phyloP scores from a whole-genome alignment of 2,888 invertebrate genomes.

The Euplexia lucipara region DNA sequence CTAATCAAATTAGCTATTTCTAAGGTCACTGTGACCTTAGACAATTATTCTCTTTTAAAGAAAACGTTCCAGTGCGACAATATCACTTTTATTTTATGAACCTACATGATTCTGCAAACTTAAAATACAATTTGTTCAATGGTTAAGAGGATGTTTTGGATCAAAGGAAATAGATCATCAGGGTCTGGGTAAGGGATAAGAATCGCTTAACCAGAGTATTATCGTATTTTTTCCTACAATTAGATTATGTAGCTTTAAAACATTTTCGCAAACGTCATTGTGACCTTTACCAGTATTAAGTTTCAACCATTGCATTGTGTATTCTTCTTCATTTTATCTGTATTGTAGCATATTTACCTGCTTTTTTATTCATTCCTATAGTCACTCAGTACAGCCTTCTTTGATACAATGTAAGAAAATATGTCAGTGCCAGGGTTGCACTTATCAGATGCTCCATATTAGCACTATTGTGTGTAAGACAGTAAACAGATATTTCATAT shows the following conservation, averaged over 20 bases:
- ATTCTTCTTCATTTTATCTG: too few species aligned
- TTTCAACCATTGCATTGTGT: neutral
- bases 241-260: constrained; percentile 12
- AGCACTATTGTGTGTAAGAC: constrained; percentile 36
- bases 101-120: too few species aligned
- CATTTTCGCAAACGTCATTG: constrained; percentile 28
- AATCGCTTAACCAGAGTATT: constrained; percentile 40
- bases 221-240: constrained; percentile 26
- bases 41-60: too few species aligned
- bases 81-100: too few species aligned
- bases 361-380: too few species aligned
- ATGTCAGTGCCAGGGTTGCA: constrained; percentile 68
- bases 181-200: constrained; percentile 41
- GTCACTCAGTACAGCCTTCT: neutral
- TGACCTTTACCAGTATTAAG: constrained; percentile 2
- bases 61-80: too few species aligned
- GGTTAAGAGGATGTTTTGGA: constrained; percentile 23
- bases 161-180: constrained; percentile 37
- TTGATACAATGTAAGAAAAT: constrained; percentile 45
- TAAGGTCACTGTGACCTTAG: too few species aligned
- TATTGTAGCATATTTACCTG: too few species aligned
- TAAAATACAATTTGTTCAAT: neutral
- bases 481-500: constrained; percentile 33
- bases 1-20: too few species aligned
- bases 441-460: constrained; percentile 62